phyloP scores from a whole-genome alignment of 30 jellyfish, hydroid and myxozoan genomes.

The Sanderia malayensis region DNA sequence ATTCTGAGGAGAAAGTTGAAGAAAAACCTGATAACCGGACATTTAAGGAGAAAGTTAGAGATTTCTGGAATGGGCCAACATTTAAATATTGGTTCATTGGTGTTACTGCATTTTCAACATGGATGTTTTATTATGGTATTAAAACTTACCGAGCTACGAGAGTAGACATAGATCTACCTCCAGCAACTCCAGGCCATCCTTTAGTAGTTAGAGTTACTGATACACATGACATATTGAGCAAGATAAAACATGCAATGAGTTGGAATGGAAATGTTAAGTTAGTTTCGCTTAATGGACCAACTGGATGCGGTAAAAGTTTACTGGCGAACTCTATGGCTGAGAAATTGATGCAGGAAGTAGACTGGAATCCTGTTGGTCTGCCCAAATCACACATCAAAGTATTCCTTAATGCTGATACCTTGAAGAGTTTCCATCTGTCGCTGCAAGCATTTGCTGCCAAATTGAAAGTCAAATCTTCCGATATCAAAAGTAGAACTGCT shows the following conservation, averaged over 20 bases:
- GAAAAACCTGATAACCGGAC: neutral
- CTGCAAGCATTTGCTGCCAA: conserved; percentile 84
- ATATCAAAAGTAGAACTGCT: conserved; percentile 45
- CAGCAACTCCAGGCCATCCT: conserved; percentile 78
- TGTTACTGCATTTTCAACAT: conserved; percentile 65
- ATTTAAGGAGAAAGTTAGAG: conserved; percentile 31
- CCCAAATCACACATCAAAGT: conserved; percentile 83
- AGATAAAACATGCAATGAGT: neutral
- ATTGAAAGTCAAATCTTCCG: conserved; percentile 56
- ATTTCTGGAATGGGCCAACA: conserved; percentile 85
- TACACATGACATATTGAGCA: conserved; percentile 6
- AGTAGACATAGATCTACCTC: conserved; percentile 58
- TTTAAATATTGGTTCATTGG: conserved; percentile 98
- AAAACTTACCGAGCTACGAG: conserved; percentile 76
- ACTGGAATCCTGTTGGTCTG: conserved; percentile 67
- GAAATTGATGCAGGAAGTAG: conserved; percentile 33
- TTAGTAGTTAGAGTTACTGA: conserved; percentile 48
- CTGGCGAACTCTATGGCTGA: conserved; percentile 63
- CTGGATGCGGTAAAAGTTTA: conserved; percentile 87
- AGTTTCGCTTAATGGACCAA: conserved; percentile 67
- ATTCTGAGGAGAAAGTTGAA: too few species aligned
- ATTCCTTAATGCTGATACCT: conserved; percentile 60
- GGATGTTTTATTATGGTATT: conserved; percentile 82
- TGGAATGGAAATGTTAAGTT: conserved; percentile 53
- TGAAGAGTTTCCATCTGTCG: conserved; percentile 64